Conservation (phyloP, 2,113 vertebrate genomes). For the Pantherophis guttatus region DNA sequence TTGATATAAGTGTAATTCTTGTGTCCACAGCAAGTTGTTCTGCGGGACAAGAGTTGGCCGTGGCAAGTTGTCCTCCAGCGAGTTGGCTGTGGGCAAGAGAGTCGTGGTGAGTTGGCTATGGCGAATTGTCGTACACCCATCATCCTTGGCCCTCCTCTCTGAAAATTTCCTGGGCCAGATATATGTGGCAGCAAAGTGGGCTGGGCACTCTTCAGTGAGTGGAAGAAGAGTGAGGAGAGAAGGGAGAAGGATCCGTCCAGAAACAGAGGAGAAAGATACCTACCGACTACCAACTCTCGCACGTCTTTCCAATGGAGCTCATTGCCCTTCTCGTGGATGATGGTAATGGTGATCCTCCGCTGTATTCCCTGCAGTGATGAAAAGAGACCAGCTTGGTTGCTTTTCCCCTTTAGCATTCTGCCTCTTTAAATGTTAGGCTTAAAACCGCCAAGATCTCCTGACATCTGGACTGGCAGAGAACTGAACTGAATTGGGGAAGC, state of each 20-base stretch:
- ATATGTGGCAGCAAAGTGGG: background rate
- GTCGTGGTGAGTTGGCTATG: too few species aligned
- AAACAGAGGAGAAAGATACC: slow-evolving; percentile 53
- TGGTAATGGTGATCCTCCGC: slow-evolving; percentile 91
- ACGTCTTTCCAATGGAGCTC: slow-evolving; percentile 98
- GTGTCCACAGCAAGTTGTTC: too few species aligned
- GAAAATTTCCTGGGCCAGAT: background rate
- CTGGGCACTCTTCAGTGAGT: background rate
- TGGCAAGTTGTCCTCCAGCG: too few species aligned
- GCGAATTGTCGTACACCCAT: too few species aligned
- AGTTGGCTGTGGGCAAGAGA: too few species aligned
- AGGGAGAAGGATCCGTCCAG: background rate
- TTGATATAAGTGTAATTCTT: too few species aligned
- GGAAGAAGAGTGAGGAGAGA: background rate
- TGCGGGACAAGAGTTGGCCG: too few species aligned
- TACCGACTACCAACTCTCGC: slow-evolving; percentile 94
- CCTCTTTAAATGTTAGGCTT: background rate
- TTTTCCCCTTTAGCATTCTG: background rate
- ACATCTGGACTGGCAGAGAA: background rate
- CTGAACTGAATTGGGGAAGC: background rate
- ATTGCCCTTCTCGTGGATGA: slow-evolving; percentile 95
- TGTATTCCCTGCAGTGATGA: slow-evolving; percentile 85
- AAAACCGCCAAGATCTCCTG: background rate
- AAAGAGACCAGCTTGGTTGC: background rate
- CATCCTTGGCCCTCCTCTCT: background rate